These are phyloP conservation scores for Pseudolaguvia tuberculata DNA, from an alignment of 2,113 vertebrate genomes.

Conservation along the genomic window DNA sequence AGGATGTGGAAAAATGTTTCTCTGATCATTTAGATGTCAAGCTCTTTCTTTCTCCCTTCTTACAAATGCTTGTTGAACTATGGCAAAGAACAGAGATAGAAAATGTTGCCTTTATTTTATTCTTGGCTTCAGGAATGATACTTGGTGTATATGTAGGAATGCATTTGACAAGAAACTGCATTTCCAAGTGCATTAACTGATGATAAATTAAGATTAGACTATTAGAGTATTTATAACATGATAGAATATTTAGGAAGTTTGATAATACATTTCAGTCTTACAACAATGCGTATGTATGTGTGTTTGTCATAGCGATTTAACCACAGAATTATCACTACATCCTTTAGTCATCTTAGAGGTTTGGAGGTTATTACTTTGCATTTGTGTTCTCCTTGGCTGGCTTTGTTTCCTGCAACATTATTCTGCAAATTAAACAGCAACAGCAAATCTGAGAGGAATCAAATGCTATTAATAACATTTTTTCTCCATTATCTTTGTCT, in stretches of 20 bases:
- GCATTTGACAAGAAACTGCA: background rate
- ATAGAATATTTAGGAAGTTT: constrained; percentile 6
- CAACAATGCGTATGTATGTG: background rate
- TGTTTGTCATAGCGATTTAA: background rate
- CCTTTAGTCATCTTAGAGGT: too few relatives aligned
- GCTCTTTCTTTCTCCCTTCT: constrained; percentile 1
- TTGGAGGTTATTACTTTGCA: too few relatives aligned
- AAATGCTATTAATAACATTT: too few relatives aligned
- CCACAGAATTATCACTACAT: too few relatives aligned
- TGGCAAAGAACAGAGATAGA: constrained; percentile 26
- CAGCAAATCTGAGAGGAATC: too few relatives aligned
- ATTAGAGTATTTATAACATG: constrained; percentile 23
- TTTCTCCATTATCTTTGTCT: too few relatives aligned
- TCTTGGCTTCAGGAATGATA: constrained; percentile 30
- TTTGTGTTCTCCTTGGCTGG: too few relatives aligned
- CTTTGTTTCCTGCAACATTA: too few relatives aligned
- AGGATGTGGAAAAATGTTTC: constrained; percentile 40
- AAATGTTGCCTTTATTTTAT: constrained; percentile 25
- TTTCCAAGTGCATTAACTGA: too few relatives aligned
- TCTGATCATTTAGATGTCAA: constrained; percentile 26
- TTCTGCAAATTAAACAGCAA: too few relatives aligned
- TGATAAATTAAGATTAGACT: too few relatives aligned
- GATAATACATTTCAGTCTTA: constrained; percentile 3
- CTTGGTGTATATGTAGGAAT: constrained; percentile 7
- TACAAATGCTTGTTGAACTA: constrained; percentile 29